These are phyloP conservation scores for Leistus spinibarbis DNA, from an alignment of 2,888 invertebrate genomes.

Conservation along the genomic window DNA sequence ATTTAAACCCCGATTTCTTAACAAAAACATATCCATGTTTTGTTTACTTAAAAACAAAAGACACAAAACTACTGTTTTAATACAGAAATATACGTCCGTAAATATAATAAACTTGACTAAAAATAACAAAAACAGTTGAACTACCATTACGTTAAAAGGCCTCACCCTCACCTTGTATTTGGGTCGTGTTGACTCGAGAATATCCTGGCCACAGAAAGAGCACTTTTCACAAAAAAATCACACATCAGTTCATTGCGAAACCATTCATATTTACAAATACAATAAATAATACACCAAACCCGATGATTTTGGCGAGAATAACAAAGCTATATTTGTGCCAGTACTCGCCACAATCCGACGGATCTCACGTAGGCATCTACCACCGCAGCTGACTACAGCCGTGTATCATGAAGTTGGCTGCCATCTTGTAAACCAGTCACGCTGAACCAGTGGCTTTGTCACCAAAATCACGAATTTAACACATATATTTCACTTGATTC, in stretches of 20 bases:
- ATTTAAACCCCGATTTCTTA: no score
- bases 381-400: constrained; percentile 38
- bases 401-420: constrained; percentile 35
- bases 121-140: constrained; percentile 23
- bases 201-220: constrained; percentile 30
- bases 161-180: constrained; percentile 39
- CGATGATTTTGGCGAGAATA: constrained; percentile 23
- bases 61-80: no score
- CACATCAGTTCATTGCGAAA: constrained; percentile 27
- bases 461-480: background rate
- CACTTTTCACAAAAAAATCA: constrained; percentile 26
- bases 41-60: no score
- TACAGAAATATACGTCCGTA: no score
- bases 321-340: constrained; percentile 22
- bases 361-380: constrained; percentile 38
- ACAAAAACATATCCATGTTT: no score
- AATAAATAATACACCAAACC: background rate
- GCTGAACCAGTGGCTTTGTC: background rate
- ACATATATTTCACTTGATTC: background rate
- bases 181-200: constrained; percentile 36
- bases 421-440: constrained; percentile 25
- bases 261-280: constrained; percentile 10
- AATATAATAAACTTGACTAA: background rate
- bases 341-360: constrained; percentile 31
- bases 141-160: constrained; percentile 35